phyloP scores from a whole-genome alignment of 2,797 vertebrate species.

The Spondyliosoma cantharus region DNA sequence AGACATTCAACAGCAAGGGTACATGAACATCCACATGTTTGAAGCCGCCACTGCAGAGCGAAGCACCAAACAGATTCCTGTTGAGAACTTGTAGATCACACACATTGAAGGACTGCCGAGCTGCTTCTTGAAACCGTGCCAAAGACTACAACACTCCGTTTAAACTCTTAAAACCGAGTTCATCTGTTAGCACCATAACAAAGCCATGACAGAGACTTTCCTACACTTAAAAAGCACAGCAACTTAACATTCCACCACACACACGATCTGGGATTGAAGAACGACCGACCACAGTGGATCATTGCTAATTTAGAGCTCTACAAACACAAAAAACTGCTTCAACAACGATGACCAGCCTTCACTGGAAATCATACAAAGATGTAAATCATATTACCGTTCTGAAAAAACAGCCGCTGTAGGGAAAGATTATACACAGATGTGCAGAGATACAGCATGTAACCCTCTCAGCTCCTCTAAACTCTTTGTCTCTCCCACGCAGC shows the following conservation, averaged over 20 bases:
- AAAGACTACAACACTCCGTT: neutral
- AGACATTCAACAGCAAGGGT: no score
- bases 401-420: neutral
- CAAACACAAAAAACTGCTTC: neutral
- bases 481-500: neutral
- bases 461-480: neutral
- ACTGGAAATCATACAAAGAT: neutral
- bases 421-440: neutral
- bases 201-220: neutral
- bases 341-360: neutral
- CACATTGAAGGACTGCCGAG: neutral
- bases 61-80: neutral
- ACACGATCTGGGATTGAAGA: neutral
- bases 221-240: no score
- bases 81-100: neutral
- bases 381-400: neutral
- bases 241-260: neutral
- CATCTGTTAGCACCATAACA: neutral
- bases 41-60: neutral
- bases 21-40: no score
- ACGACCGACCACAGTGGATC: rapidly evolving
- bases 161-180: neutral
- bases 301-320: neutral
- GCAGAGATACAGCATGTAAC: no score
- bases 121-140: neutral